Evolutionary conservation across 2,113 vertebrate species (phyloP).

Genomic region (Charadrius vociferus): DNA sequence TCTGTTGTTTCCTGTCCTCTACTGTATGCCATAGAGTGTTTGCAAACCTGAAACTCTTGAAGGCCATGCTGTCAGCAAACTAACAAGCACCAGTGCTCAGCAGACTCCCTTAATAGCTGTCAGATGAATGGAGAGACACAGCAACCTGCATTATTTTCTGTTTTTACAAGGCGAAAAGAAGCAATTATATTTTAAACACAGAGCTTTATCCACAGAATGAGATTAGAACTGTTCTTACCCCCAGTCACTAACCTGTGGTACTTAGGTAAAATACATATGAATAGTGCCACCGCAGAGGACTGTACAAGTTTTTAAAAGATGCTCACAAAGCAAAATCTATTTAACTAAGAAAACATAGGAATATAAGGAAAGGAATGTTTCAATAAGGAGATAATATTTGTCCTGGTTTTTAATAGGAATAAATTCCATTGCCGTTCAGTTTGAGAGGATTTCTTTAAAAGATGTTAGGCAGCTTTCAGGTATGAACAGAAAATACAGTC

Average conservation of each 20-base stretch:
- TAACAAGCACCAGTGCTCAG: neutral
- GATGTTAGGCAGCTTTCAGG: neutral
- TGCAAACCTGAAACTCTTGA: neutral
- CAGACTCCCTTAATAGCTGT: neutral
- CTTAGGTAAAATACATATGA: neutral
- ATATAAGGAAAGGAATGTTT: neutral
- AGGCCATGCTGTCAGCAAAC: neutral
- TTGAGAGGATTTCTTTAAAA: neutral
- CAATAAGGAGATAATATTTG: neutral
- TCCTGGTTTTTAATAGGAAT: neutral
- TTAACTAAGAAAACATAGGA: neutral
- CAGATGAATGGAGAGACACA: neutral
- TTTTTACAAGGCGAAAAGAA: neutral
- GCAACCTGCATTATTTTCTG: neutral
- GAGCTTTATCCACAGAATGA: neutral
- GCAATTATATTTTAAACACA: neutral
- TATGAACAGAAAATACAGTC: neutral
- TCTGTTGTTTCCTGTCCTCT: neutral
- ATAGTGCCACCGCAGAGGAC: neutral
- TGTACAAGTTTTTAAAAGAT: neutral
- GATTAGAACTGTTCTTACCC: neutral
- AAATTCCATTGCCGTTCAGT: neutral
- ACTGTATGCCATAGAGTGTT: no score
- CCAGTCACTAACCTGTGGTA: neutral
- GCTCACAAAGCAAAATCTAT: neutral